Evolutionary conservation across 53 echinoderm and acorn worm genomes (phyloP).

Genomic region (Apostichopus leukothele): DNA sequence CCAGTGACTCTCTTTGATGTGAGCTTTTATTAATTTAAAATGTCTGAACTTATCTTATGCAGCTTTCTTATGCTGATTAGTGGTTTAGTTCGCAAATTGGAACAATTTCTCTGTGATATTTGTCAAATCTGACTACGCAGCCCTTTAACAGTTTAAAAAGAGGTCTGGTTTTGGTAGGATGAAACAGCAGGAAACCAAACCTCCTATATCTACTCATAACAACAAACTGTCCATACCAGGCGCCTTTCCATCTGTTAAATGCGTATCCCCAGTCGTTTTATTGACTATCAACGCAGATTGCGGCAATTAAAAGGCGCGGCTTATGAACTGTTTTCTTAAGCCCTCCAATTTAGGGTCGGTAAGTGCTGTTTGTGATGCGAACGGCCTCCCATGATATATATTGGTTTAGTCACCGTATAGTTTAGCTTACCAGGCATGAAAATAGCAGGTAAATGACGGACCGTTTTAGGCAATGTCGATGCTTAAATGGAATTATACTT

Average conservation of each 20-base stretch:
- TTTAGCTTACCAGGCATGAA: background rate
- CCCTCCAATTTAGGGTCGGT: background rate
- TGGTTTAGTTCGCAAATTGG: no score
- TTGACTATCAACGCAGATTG: conserved; percentile 35
- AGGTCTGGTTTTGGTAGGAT: conserved; percentile 30
- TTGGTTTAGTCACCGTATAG: background rate
- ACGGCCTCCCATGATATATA: conserved; percentile 19
- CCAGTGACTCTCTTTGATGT: no score
- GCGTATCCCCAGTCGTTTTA: conserved; percentile 24
- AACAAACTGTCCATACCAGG: conserved; percentile 9
- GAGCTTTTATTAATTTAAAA: no score
- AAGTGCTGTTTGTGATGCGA: conserved; percentile 1
- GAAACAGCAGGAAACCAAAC: conserved; percentile 26
- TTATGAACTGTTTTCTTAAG: conserved; percentile 36
- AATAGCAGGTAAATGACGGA: background rate
- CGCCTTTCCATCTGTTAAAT: conserved; percentile 44
- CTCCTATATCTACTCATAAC: background rate
- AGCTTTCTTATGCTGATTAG: no score
- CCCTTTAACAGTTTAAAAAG: background rate
- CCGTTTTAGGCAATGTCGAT: no score
- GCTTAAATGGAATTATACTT: no score
- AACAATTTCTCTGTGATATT: no score
- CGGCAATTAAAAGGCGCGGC: conserved; percentile 44
- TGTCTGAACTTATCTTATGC: no score
- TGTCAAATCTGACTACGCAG: no score